A percentile compares a stretch with the other conserved stretches of the same genome.
Evolutionary conservation across 2,888 invertebrate species (phyloP).

Genomic region (Ochlodes sylvanus): DNA sequence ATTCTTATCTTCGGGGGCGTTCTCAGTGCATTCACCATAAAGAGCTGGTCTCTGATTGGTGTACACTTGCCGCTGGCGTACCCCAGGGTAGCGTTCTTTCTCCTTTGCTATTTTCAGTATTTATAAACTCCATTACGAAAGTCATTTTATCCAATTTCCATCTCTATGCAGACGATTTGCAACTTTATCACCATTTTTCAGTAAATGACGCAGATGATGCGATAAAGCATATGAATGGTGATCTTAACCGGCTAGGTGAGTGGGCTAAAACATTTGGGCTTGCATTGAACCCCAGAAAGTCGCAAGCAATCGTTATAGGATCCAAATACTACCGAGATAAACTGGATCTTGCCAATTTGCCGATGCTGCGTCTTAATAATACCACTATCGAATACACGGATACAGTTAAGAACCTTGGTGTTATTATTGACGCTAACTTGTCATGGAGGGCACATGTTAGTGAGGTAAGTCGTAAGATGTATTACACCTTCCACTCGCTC

Average conservation of each 20-base stretch:
- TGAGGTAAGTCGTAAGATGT: background rate
- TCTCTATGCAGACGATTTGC: slow-evolving; percentile 7
- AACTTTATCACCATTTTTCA: background rate
- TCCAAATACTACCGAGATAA: background rate
- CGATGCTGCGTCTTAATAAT: background rate
- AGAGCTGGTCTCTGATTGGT: background rate
- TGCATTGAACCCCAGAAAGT: background rate
- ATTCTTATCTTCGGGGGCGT: background rate
- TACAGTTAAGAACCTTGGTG: background rate
- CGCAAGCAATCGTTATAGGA: background rate
- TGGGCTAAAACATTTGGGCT: background rate
- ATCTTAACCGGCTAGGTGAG: background rate
- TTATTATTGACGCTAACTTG: background rate
- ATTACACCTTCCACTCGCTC: background rate
- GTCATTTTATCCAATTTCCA: slow-evolving; percentile 11
- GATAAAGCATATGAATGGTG: background rate
- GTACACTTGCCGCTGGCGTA: background rate
- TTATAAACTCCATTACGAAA: slow-evolving; percentile 15
- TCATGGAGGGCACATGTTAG: background rate
- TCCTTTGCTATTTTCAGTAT: slow-evolving; percentile 16
- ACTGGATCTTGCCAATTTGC: background rate
- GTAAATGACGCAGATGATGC: background rate
- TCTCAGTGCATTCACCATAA: background rate
- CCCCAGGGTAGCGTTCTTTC: background rate
- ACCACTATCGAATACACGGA: background rate